phyloP scores from a whole-genome alignment of 2,797 vertebrate genomes.

The Coendou prehensilis region DNA sequence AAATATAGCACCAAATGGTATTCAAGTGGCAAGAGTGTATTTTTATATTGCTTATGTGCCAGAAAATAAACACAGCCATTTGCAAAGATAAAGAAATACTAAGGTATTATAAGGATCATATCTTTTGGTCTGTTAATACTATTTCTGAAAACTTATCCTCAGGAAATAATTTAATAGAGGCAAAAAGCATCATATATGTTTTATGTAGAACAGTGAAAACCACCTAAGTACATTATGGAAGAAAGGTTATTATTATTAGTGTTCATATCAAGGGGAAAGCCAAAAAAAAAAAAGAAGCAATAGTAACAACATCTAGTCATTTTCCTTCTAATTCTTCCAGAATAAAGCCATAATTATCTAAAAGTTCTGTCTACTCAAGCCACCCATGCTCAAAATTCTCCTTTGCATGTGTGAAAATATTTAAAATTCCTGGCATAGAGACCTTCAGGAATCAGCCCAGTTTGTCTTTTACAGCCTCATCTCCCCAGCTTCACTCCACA shows the following conservation, averaged over 20 bases:
- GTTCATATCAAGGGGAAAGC: background rate
- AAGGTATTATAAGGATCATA: background rate
- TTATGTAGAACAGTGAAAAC: background rate
- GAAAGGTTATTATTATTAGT: background rate
- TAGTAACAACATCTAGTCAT: background rate
- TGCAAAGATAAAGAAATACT: background rate
- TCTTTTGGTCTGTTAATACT: background rate
- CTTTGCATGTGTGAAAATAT: background rate
- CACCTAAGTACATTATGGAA: background rate
- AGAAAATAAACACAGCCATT: slow-evolving; percentile 4
- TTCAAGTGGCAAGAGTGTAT: background rate
- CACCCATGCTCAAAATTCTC: background rate
- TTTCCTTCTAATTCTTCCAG: slow-evolving; percentile 23
- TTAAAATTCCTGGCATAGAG: background rate
- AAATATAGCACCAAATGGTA: background rate
- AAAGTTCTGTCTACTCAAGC: background rate
- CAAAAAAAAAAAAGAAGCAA: background rate
- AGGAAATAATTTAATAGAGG: slow-evolving; percentile 26
- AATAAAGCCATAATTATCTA: background rate
- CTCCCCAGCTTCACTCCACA: background rate
- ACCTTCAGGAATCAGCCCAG: background rate
- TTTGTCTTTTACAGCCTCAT: background rate
- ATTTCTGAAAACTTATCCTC: slow-evolving; percentile 3
- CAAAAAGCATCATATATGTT: background rate
- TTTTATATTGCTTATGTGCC: slow-evolving; percentile 11